Evolutionary conservation across 2,888 invertebrate genomes (phyloP).

Genomic region (Pasiphila rectangulata): DNA sequence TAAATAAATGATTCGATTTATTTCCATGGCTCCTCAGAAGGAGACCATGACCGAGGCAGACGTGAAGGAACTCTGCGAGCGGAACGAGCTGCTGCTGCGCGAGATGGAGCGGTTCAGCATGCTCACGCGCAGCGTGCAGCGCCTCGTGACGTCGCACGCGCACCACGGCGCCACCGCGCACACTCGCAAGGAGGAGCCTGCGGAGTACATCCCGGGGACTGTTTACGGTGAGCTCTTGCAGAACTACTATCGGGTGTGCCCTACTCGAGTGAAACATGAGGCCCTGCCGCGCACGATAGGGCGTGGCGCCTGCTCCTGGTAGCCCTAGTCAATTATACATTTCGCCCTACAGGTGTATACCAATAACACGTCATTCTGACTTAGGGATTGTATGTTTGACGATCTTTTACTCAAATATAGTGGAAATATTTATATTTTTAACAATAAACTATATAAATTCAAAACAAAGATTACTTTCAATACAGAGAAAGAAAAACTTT

Average conservation of each 20-base stretch:
- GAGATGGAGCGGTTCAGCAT: conserved; percentile 83
- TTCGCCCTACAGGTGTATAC: too few relatives aligned
- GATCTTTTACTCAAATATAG: too few relatives aligned
- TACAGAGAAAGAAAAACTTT: too few relatives aligned
- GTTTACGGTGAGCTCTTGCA: conserved; percentile 40
- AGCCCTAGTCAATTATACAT: too few relatives aligned
- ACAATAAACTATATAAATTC: too few relatives aligned
- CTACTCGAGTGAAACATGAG: background rate
- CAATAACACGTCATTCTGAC: too few relatives aligned
- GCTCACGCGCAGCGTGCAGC: conserved; percentile 81
- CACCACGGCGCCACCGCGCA: conserved; percentile 54
- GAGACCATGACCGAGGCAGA: conserved; percentile 80
- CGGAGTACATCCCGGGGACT: conserved; percentile 42
- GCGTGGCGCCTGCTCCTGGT: too few relatives aligned
- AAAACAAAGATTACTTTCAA: too few relatives aligned
- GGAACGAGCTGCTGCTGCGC: conserved; percentile 79
- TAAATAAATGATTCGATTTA: too few relatives aligned
- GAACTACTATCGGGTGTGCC: background rate
- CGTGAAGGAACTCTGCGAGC: conserved; percentile 75
- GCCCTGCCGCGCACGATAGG: too few relatives aligned
- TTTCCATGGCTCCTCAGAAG: conserved; percentile 72
- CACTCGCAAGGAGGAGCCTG: conserved; percentile 41
- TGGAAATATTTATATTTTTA: too few relatives aligned
- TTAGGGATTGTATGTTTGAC: too few relatives aligned
- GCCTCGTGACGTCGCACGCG: conserved; percentile 66